Conservation (phyloP, 2,797 vertebrate genomes). For the Tangara arthus region DNA sequence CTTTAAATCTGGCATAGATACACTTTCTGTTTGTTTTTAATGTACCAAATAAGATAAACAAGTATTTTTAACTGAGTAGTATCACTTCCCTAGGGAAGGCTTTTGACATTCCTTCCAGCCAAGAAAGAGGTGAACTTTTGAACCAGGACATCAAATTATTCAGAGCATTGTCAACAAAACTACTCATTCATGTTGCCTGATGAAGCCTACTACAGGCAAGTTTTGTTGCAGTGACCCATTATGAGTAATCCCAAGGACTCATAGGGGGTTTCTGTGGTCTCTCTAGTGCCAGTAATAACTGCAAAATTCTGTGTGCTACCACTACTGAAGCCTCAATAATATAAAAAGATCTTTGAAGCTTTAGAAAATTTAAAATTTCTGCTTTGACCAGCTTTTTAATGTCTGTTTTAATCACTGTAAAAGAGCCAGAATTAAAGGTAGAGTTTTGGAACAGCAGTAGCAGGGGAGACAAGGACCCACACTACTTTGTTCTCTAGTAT, state of each 20-base stretch:
- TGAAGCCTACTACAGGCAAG: neutral
- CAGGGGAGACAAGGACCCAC: neutral
- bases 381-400: neutral
- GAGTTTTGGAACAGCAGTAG: neutral
- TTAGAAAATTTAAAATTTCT: neutral
- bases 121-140: constrained; percentile 30
- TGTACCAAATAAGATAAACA: neutral
- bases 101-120: neutral
- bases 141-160: neutral
- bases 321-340: neutral
- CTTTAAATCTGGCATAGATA: neutral
- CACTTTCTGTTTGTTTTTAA: neutral
- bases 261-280: neutral
- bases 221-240: neutral
- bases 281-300: neutral
- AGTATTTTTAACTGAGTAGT: constrained; percentile 6
- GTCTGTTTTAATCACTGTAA: neutral
- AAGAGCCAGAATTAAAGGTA: neutral
- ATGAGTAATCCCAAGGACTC: neutral
- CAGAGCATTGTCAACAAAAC: neutral
- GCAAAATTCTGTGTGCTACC: neutral
- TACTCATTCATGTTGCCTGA: neutral
- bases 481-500: neutral
- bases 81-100: neutral
- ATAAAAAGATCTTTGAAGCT: neutral